These are phyloP conservation scores for Siniperca undulata DNA, from an alignment of 2,797 vertebrate genomes.

Conservation along the genomic window DNA sequence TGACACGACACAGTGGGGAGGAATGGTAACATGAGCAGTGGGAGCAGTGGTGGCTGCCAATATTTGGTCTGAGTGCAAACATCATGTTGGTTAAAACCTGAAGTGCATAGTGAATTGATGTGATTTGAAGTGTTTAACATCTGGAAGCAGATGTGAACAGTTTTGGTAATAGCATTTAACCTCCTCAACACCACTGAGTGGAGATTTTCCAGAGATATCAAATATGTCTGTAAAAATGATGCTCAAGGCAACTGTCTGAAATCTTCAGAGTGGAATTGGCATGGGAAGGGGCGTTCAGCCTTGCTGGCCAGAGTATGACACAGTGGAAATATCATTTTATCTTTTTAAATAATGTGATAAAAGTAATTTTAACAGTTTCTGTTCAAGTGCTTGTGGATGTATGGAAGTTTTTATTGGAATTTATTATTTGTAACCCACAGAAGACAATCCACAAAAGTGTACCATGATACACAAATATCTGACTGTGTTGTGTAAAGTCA, in stretches of 20 bases:
- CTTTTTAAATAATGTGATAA: too few species aligned
- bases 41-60: not conserved
- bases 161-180: not conserved
- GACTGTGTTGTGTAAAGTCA: too few species aligned
- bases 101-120: not conserved
- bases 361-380: too few species aligned
- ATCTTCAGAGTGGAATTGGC: too few species aligned
- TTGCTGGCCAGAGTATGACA: too few species aligned
- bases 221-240: not conserved
- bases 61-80: constrained; percentile 17
- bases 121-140: constrained; percentile 9
- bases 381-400: too few species aligned
- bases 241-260: not conserved
- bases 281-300: too few species aligned
- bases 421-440: too few species aligned
- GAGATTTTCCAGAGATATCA: not conserved
- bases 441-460: too few species aligned
- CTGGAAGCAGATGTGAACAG: not conserved
- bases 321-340: too few species aligned
- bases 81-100: not conserved
- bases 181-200: not conserved
- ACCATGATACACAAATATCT: too few species aligned
- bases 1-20: constrained; percentile 31
- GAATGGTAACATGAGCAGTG: not conserved
- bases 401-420: too few species aligned